Conservation (phyloP, 1,140 invertebrate genomes). For the Nomia melanderi region DNA sequence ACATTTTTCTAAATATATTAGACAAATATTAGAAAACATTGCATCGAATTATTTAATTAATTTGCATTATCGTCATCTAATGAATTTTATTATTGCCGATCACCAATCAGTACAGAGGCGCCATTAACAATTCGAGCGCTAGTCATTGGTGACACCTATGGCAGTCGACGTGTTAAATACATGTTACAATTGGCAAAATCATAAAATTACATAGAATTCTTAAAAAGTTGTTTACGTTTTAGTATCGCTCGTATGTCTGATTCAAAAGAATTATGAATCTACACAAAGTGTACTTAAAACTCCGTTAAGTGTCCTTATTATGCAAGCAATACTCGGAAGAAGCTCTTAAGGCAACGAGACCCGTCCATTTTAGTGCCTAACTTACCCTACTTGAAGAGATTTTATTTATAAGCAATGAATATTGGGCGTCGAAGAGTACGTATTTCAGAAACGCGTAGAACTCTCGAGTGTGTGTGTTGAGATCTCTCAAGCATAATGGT, state of each 20-base stretch:
- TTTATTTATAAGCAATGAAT: constrained; percentile 62
- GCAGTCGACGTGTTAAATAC: too few relatives aligned
- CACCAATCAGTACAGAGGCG: too few relatives aligned
- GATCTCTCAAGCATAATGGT: constrained; percentile 67
- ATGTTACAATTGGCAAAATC: too few relatives aligned
- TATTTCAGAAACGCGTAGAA: constrained; percentile 47
- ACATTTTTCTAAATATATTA: too few relatives aligned
- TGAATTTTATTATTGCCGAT: too few relatives aligned
- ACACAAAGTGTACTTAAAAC: constrained; percentile 74
- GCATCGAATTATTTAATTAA: too few relatives aligned
- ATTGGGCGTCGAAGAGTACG: constrained; percentile 10
- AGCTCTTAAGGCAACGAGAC: constrained; percentile 61
- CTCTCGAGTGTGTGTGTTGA: constrained; percentile 12
- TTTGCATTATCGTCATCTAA: too few relatives aligned
- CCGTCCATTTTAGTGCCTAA: constrained; percentile 78
- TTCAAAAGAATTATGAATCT: constrained; percentile 23
- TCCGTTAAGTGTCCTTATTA: constrained; percentile 70
- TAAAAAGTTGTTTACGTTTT: neutral
- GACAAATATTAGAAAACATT: too few relatives aligned
- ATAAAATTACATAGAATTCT: neutral
- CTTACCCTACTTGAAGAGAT: constrained; percentile 56
- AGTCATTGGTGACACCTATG: too few relatives aligned
- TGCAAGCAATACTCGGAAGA: constrained; percentile 60
- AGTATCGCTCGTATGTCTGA: neutral
- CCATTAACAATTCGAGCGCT: too few relatives aligned